Evolutionary conservation across 2,113 vertebrate species (phyloP), one percentile per base, ranked within the genome.

Genomic region (Emydura subglobosa): DNA sequence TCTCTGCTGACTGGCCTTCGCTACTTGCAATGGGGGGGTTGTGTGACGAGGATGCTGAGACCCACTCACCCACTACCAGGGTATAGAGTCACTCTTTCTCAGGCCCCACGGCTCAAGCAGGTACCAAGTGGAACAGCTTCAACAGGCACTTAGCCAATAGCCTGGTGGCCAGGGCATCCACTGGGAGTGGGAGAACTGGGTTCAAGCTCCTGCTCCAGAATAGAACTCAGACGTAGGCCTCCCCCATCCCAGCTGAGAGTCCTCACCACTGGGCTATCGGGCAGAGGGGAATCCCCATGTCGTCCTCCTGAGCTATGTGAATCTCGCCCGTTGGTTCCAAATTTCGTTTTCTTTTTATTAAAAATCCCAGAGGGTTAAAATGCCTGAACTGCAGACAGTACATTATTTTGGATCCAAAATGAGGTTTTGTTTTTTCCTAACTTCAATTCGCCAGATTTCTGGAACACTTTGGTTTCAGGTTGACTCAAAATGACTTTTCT

Each of bases 171-270:
- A 39, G 34, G 65, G 17, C 59, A 31, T 61, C 34, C 59, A 7
- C 59, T 31, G 59, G 13, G 14, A 61, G 13, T 17, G 59, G 59
- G 59, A 34, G 59, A 34, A 13, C 14, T 68, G 65, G 61, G 7
- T n/a, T 68, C 34, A 34, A n/a, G 31, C 34, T 65, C 31, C 61
- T 19, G 14, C 65, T n/a, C 34, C 34, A n/a, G 34, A 4, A 1
- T 68, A 4, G 1, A 2, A 16, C 9, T 68, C 65, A n/a, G 16
- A 68, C 7, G 7, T 31, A n/a, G 34, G 61, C 7, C 2, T n/a
- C 34, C 61, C 16, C 65, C 65, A 21, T 21, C 16, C 65, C 16
- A 68, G 34, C 34, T 17, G 65, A 68, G 9, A 17, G 14, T 34
- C 17, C 65, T 34, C 34, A 16, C 59, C 59, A 31, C 10, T 2